These are phyloP conservation scores for Agrotis clavis DNA, from an alignment of 2,888 invertebrate genomes.

Conservation along the genomic window DNA sequence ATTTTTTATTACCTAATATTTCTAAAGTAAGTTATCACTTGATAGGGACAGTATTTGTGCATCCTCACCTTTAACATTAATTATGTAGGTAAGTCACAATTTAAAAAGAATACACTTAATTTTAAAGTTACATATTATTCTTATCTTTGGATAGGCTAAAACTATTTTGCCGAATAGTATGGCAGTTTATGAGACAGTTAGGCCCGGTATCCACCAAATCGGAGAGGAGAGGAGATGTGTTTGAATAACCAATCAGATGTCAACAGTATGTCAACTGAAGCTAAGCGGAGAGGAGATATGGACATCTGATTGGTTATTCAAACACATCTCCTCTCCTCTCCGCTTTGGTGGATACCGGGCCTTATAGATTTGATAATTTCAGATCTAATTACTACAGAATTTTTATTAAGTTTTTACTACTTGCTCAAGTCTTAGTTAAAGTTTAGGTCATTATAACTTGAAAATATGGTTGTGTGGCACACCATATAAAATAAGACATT, in stretches of 20 bases:
- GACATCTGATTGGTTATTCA: too few species aligned
- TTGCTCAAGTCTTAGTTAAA: conserved; percentile 15
- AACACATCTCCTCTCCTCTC: too few species aligned
- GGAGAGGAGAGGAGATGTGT: too few species aligned
- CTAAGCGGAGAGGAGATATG: too few species aligned
- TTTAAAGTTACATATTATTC: conserved; percentile 18
- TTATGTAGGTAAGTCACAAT: conserved; percentile 23
- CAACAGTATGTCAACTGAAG: too few species aligned
- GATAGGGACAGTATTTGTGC: conserved; percentile 58
- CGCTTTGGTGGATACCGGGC: too few species aligned
- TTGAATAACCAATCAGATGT: too few species aligned
- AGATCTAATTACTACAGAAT: conserved; percentile 45
- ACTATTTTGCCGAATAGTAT: conserved; percentile 28
- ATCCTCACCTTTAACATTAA: conserved; percentile 27
- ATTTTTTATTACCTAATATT: conserved; percentile 17
- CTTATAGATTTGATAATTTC: conserved; percentile 36
- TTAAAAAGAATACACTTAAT: conserved; percentile 35
- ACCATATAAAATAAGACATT: neutral
- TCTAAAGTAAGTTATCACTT: conserved; percentile 50
- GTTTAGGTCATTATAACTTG: neutral
- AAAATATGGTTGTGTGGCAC: neutral
- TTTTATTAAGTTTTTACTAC: conserved; percentile 16
- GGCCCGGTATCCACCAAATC: too few species aligned
- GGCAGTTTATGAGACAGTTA: conserved; percentile 20
- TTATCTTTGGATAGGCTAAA: conserved; percentile 54